Evolutionary conservation across 1,140 invertebrate genomes (phyloP).

Genomic region (Drosophila bipectinata): DNA sequence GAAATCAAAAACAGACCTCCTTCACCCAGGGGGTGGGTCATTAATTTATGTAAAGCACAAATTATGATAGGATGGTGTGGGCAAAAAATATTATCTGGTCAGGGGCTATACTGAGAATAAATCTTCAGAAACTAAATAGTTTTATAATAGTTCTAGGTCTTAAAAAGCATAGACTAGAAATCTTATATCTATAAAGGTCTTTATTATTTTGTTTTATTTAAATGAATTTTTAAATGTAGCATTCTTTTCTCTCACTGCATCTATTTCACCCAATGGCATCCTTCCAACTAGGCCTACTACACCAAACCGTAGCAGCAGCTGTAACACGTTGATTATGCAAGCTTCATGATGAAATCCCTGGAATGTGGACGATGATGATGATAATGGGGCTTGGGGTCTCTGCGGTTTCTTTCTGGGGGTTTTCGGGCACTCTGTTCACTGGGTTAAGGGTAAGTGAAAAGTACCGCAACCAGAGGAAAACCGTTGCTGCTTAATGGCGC

Average conservation of each 20-base stretch:
- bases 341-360: constrained; percentile 50
- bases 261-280: constrained; percentile 32
- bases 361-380: constrained; percentile 59
- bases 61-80: constrained; percentile 70
- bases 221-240: no score
- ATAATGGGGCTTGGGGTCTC: constrained; percentile 53
- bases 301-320: constrained; percentile 61
- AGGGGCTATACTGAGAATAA: not conserved
- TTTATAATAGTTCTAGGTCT: not conserved
- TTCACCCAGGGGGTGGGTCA: constrained; percentile 57
- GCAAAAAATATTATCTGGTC: constrained; percentile 9
- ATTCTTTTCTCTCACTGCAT: constrained; percentile 1
- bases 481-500: constrained; percentile 74
- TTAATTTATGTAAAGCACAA: constrained; percentile 83
- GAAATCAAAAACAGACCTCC: constrained; percentile 65
- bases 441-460: constrained; percentile 79
- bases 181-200: no score
- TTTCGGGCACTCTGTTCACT: constrained; percentile 16
- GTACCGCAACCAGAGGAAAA: constrained; percentile 66
- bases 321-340: constrained; percentile 75
- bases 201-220: no score
- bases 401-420: constrained; percentile 43
- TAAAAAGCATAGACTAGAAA: not conserved
- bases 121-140: constrained; percentile 3
- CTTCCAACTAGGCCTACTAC: constrained; percentile 67